A percentile compares a stretch with the other conserved stretches of the same genome.
Evolutionary conservation across 30 jellyfish, hydroid and myxozoan species (phyloP).

Genomic region (Rhopilema esculentum): DNA sequence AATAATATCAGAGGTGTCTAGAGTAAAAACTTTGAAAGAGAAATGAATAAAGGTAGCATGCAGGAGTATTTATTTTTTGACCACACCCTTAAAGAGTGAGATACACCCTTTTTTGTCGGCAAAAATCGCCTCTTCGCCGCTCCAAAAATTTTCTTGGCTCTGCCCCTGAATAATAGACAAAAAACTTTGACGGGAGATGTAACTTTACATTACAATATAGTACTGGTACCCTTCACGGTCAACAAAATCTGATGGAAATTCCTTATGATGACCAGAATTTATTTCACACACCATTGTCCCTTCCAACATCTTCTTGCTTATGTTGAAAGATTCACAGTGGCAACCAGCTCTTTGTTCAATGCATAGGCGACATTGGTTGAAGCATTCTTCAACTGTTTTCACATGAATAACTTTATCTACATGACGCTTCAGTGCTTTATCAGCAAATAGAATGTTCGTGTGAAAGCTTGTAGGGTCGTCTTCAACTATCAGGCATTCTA

Average conservation of each 20-base stretch:
- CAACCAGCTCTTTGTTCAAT: neutral
- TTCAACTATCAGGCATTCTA: neutral
- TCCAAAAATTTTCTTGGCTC: too few relatives aligned
- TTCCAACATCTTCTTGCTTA: neutral
- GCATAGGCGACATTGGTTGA: neutral
- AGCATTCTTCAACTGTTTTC: slow-evolving; percentile 13
- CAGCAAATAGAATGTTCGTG: slow-evolving; percentile 3
- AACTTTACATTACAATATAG: slow-evolving; percentile 6
- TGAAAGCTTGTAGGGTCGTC: neutral
- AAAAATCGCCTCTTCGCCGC: too few relatives aligned
- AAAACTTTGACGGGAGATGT: too few relatives aligned
- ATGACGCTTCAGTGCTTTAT: neutral
- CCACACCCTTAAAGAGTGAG: too few relatives aligned
- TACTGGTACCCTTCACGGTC: slow-evolving; percentile 6
- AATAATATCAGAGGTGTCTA: too few relatives aligned
- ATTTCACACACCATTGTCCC: slow-evolving; percentile 2
- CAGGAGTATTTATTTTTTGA: too few relatives aligned
- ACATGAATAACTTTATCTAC: neutral
- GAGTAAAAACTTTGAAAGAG: too few relatives aligned
- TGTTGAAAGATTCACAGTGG: slow-evolving; percentile 10
- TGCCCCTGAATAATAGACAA: too few relatives aligned
- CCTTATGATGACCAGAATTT: neutral
- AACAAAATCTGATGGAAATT: neutral
- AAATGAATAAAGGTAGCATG: too few relatives aligned
- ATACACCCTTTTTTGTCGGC: too few relatives aligned